phyloP scores from a whole-genome alignment of 2,888 invertebrate genomes.

The Luperina nickerlii region DNA sequence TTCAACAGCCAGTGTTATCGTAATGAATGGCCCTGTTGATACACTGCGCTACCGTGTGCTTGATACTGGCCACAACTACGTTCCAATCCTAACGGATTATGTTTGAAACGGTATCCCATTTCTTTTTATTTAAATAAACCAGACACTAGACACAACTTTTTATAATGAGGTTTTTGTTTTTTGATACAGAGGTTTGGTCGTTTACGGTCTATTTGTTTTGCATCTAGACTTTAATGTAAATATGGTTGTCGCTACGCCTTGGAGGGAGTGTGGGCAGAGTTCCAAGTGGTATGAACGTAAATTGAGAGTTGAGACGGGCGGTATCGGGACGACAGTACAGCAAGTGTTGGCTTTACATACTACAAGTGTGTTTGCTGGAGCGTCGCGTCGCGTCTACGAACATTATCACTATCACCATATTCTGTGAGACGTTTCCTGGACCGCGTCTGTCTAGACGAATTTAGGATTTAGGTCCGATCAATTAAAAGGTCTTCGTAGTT shows the following conservation, averaged over 20 bases:
- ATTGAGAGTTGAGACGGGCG: constrained; percentile 40
- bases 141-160: constrained; percentile 41
- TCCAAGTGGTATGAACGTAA: constrained; percentile 59
- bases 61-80: constrained; percentile 53
- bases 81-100: constrained; percentile 51
- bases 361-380: constrained; percentile 52
- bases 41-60: constrained; percentile 67
- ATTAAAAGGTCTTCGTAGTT: not conserved
- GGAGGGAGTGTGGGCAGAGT: constrained; percentile 52
- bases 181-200: constrained; percentile 12
- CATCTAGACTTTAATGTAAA: constrained; percentile 57
- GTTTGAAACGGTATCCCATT: constrained; percentile 51
- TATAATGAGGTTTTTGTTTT: constrained; percentile 14
- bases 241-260: constrained; percentile 37
- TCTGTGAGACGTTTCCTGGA: constrained; percentile 29
- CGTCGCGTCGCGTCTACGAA: constrained; percentile 32
- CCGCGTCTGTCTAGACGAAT: constrained; percentile 7
- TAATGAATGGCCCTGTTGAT: constrained; percentile 73
- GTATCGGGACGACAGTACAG: constrained; percentile 52
- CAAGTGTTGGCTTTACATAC: constrained; percentile 45
- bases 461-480: not conserved
- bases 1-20: constrained; percentile 67
- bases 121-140: constrained; percentile 47
- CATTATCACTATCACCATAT: constrained; percentile 27
- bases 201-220: constrained; percentile 50